Evolutionary conservation across 2,113 vertebrate genomes (phyloP).

Genomic region (Sterna hirundo): DNA sequence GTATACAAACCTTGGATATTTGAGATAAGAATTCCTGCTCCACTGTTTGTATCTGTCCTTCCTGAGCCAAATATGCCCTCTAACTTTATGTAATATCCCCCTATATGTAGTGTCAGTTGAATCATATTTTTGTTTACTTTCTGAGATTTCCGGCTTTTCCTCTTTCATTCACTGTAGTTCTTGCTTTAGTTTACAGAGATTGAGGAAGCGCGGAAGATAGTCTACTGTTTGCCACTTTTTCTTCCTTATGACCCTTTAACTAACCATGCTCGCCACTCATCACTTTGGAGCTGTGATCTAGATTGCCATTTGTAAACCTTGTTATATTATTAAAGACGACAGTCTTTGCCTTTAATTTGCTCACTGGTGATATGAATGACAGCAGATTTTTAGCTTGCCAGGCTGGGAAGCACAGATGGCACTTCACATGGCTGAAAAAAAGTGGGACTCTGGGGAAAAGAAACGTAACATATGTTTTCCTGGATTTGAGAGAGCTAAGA

Average conservation of each 20-base stretch:
- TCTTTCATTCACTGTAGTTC: background rate
- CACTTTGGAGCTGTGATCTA: background rate
- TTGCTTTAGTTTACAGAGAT: background rate
- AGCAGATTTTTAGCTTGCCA: slow-evolving; percentile 22
- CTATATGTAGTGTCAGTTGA: background rate
- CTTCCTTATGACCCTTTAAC: background rate
- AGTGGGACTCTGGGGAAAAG: slow-evolving; percentile 31
- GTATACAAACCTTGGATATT: background rate
- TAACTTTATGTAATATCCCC: background rate
- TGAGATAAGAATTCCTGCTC: background rate
- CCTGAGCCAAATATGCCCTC: background rate
- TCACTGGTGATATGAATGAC: background rate
- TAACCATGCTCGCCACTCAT: background rate
- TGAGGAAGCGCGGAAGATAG: background rate
- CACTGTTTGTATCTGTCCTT: background rate
- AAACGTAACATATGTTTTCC: slow-evolving; percentile 4
- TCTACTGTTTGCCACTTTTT: background rate
- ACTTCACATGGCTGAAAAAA: slow-evolving; percentile 27
- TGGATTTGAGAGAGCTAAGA: slow-evolving; percentile 10
- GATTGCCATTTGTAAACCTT: background rate
- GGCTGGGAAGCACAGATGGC: slow-evolving; percentile 48
- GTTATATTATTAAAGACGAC: background rate
- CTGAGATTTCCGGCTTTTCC: background rate
- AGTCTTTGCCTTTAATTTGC: slow-evolving; percentile 27
- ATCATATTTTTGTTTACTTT: background rate